Percentiles rank a stretch among this genome's conserved stretches.
Evolutionary conservation across 2,888 invertebrate genomes (phyloP).

Genomic region (Urechis unicinctus): DNA sequence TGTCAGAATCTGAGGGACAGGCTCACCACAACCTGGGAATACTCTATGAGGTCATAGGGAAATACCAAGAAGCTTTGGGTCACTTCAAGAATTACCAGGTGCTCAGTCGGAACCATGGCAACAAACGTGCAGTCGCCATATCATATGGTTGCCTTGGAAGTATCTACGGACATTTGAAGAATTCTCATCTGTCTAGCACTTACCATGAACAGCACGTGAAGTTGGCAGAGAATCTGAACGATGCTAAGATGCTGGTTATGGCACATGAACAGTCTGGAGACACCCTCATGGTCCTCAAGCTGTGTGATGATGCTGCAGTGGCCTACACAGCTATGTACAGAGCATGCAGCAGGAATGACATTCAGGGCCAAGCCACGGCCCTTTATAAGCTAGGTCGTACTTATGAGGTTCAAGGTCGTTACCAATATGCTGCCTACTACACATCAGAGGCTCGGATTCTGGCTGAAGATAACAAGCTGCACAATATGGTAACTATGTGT

Average conservation of each 20-base stretch:
- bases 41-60: constrained; percentile 38
- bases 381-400: constrained; percentile 38
- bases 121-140: constrained; percentile 32
- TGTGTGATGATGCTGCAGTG: constrained; percentile 30
- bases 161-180: constrained; percentile 34
- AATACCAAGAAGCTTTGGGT: constrained; percentile 34
- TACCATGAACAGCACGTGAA: constrained; percentile 40
- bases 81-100: constrained; percentile 34
- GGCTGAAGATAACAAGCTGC: constrained; percentile 28
- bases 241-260: constrained; percentile 26
- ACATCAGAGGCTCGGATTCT: constrained; percentile 22
- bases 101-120: constrained; percentile 26
- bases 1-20: constrained; percentile 24
- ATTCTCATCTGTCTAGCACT: constrained; percentile 32
- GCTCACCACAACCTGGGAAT: constrained; percentile 41
- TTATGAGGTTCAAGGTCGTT: constrained; percentile 27
- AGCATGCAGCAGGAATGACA: constrained; percentile 7
- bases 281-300: constrained; percentile 31
- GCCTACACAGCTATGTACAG: constrained; percentile 14
- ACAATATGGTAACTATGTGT: constrained; percentile 30
- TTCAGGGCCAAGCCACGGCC: constrained; percentile 22
- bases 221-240: constrained; percentile 26
- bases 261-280: constrained; percentile 42
- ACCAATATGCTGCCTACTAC: constrained; percentile 35
- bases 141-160: constrained; percentile 45